phyloP scores from a whole-genome alignment of 2,113 vertebrate genomes.

The Cercocebus atys region DNA sequence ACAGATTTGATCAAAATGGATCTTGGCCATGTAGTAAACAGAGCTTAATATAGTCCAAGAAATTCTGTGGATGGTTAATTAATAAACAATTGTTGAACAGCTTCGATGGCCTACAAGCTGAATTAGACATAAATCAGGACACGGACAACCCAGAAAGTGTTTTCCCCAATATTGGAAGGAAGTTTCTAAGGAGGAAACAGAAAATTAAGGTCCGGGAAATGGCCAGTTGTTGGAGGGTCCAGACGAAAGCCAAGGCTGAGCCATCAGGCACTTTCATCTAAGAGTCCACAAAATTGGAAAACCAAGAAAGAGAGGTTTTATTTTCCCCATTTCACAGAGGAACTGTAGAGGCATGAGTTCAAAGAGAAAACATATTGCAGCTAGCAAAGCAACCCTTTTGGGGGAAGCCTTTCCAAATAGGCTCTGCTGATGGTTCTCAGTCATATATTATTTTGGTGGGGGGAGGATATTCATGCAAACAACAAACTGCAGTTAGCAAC shows the following conservation, averaged over 20 bases:
- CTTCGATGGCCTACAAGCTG: neutral
- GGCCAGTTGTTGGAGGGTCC: neutral
- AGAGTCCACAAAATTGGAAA: constrained; percentile 32
- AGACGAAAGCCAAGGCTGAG: constrained; percentile 15
- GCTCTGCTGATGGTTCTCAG: neutral
- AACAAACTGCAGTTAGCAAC: neutral
- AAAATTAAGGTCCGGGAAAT: constrained; percentile 10
- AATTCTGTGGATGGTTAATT: constrained; percentile 41
- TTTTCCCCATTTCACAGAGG: neutral
- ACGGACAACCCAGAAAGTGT: neutral
- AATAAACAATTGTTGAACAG: constrained; percentile 31
- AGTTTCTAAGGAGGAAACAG: constrained; percentile 11
- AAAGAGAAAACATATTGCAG: constrained; percentile 34
- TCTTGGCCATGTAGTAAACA: constrained; percentile 9
- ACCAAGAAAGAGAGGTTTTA: constrained; percentile 18
- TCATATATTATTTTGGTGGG: neutral
- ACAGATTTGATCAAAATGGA: constrained; percentile 48
- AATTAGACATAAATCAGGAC: constrained; percentile 17
- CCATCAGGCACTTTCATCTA: neutral
- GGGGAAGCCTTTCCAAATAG: constrained; percentile 10
- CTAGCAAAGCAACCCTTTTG: neutral
- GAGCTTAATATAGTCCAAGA: constrained; percentile 31
- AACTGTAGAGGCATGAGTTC: neutral
- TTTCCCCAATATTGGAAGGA: neutral
- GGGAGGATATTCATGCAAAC: neutral